Conservation (phyloP, 2,113 vertebrate genomes). For the Suricata suricatta region DNA sequence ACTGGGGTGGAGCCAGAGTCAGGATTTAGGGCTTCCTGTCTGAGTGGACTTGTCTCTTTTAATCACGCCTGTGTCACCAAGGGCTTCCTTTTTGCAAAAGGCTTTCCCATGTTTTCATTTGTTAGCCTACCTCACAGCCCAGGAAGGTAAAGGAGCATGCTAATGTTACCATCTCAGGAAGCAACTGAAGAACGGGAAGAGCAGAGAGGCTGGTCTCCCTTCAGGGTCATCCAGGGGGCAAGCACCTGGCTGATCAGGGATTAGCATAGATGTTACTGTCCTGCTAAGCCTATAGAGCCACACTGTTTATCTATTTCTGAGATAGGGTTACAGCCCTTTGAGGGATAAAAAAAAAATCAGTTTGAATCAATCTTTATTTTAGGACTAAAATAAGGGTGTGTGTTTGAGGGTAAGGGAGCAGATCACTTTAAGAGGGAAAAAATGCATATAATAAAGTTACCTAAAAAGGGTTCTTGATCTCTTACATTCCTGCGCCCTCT, state of each 20-base stretch:
- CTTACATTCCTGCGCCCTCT: not conserved
- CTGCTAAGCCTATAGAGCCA: conserved; percentile 14
- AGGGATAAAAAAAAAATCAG: not conserved
- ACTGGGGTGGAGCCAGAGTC: not conserved
- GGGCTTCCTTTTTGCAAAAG: not conserved
- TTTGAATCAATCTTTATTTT: not conserved
- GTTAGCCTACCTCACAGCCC: not conserved
- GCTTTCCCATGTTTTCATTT: not conserved
- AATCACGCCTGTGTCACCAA: not conserved
- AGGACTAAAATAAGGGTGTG: not conserved
- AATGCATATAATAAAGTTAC: conserved; percentile 14
- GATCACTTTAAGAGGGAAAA: not conserved
- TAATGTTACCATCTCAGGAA: not conserved
- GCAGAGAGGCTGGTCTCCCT: not conserved
- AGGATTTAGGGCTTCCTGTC: conserved; percentile 14
- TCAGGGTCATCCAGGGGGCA: conserved; percentile 57
- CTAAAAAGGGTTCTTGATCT: not conserved
- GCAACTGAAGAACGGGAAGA: conserved; percentile 39
- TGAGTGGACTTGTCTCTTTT: conserved; percentile 21
- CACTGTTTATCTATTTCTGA: conserved; percentile 29
- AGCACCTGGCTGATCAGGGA: conserved; percentile 62
- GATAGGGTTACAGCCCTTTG: conserved; percentile 30
- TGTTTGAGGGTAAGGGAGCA: not conserved
- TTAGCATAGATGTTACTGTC: conserved; percentile 50
- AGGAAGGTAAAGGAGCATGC: not conserved